Conservation (phyloP, 1,140 invertebrate genomes). For the Drosophila malerkotliana region DNA sequence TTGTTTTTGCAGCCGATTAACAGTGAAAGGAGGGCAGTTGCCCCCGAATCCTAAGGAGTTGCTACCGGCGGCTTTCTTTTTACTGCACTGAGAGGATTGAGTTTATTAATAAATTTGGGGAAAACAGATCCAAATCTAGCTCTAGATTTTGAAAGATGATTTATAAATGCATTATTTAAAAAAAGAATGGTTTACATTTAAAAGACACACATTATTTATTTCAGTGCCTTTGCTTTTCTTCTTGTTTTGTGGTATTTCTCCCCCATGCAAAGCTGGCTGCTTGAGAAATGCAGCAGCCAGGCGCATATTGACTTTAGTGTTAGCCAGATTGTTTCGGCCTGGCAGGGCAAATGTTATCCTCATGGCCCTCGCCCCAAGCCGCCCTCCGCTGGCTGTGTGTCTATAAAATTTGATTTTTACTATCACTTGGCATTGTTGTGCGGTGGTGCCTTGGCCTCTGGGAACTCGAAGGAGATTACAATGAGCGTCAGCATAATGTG, state of each 20-base stretch:
- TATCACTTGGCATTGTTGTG: slow-evolving; percentile 68
- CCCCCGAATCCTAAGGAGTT: slow-evolving; percentile 51
- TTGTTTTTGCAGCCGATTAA: slow-evolving; percentile 75
- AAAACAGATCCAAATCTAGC: not conserved
- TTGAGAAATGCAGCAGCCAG: slow-evolving; percentile 39
- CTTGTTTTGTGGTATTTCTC: not conserved
- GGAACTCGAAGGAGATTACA: slow-evolving; percentile 42
- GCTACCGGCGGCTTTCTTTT: not conserved
- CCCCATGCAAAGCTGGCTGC: slow-evolving; percentile 31
- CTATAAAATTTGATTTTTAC: slow-evolving; percentile 75
- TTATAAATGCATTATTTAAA: too few relatives aligned
- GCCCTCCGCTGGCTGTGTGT: slow-evolving; percentile 19
- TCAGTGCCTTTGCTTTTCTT: slow-evolving; percentile 6
- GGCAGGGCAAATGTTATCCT: slow-evolving; percentile 2
- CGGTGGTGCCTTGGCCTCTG: slow-evolving; percentile 33
- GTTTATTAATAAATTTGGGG: not conserved
- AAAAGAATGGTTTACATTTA: too few relatives aligned
- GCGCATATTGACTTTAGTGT: slow-evolving; percentile 46
- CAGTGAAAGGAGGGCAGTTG: slow-evolving; percentile 40
- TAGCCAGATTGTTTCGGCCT: slow-evolving; percentile 42
- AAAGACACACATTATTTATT: not conserved
- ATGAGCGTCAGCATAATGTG: slow-evolving; percentile 57
- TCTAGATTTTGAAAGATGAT: too few relatives aligned
- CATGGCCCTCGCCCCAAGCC: not conserved
- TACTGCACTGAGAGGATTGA: slow-evolving; percentile 3